Conservation (phyloP, 2,888 invertebrate species). For the Atrina japonica region DNA sequence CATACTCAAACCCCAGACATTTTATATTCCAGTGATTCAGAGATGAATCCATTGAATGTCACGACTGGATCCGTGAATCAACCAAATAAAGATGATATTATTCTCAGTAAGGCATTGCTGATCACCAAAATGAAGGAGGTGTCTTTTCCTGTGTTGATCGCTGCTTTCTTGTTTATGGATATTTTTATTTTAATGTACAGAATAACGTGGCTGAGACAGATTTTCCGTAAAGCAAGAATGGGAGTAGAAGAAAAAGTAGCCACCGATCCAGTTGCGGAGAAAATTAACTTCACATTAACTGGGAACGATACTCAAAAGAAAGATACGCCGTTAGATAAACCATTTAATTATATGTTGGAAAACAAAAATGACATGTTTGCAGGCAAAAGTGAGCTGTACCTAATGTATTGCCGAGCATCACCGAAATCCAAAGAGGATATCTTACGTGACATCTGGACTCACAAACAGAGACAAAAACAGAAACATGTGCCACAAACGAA, state of each 20-base stretch:
- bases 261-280: conserved; percentile 67
- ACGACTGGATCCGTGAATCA: no score
- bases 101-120: conserved; percentile 19
- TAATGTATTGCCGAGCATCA: conserved; percentile 65
- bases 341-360: conserved; percentile 61
- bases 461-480: conserved; percentile 60
- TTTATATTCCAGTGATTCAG: no score
- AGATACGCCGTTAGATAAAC: conserved; percentile 57
- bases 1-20: neutral
- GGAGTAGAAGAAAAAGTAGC: conserved; percentile 71
- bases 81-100: no score
- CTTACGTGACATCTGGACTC: conserved; percentile 67
- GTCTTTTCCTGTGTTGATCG: conserved; percentile 64
- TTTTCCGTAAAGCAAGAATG: conserved; percentile 56
- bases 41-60: no score
- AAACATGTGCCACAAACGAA: neutral
- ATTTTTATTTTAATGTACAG: conserved; percentile 65
- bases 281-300: conserved; percentile 69
- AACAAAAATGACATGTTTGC: conserved; percentile 63
- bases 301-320: conserved; percentile 61
- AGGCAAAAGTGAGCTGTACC: conserved; percentile 61
- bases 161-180: conserved; percentile 68
- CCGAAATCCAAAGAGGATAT: conserved; percentile 69
- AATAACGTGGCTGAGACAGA: conserved; percentile 66
- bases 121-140: conserved; percentile 48